A percentile compares a stretch with the other conserved stretches of the same genome.
phyloP scores from a whole-genome alignment of 2,797 vertebrate genomes.

The Lates japonicus region DNA sequence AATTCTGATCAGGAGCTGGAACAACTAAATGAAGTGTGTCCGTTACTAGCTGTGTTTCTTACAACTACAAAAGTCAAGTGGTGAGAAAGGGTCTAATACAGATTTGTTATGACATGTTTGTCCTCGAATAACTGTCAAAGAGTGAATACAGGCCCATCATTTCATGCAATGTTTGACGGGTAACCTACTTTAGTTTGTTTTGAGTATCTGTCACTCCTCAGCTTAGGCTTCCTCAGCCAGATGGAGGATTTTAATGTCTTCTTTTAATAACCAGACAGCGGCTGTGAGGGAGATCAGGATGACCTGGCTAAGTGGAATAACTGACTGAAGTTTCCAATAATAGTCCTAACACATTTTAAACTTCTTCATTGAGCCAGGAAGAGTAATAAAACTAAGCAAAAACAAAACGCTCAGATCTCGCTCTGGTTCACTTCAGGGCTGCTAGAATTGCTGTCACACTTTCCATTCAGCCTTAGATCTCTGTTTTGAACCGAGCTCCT shows the following conservation, averaged over 20 bases:
- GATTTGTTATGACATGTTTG: conserved; percentile 61
- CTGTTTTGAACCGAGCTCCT: conserved; percentile 12
- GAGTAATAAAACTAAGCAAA: conserved; percentile 59
- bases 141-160: conserved; percentile 29
- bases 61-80: conserved; percentile 3
- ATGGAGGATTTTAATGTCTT: conserved; percentile 55
- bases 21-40: conserved; percentile 45
- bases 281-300: conserved; percentile 47
- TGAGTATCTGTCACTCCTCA: conserved; percentile 17
- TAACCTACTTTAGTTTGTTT: conserved; percentile 61
- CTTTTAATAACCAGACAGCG: conserved; percentile 59
- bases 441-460: conserved; percentile 53
- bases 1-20: conserved; percentile 32
- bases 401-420: conserved; percentile 36
- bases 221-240: conserved; percentile 35
- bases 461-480: conserved; percentile 45
- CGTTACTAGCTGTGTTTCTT: conserved; percentile 13
- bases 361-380: conserved; percentile 34
- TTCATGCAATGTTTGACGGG: conserved; percentile 30
- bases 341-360: conserved; percentile 53
- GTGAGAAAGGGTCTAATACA: conserved; percentile 17
- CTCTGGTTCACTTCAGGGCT: conserved; percentile 36
- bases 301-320: conserved; percentile 69
- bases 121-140: conserved; percentile 38
- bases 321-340: conserved; percentile 64